phyloP scores from a whole-genome alignment of 2,888 invertebrate species.

The Mayetiola destructor region DNA sequence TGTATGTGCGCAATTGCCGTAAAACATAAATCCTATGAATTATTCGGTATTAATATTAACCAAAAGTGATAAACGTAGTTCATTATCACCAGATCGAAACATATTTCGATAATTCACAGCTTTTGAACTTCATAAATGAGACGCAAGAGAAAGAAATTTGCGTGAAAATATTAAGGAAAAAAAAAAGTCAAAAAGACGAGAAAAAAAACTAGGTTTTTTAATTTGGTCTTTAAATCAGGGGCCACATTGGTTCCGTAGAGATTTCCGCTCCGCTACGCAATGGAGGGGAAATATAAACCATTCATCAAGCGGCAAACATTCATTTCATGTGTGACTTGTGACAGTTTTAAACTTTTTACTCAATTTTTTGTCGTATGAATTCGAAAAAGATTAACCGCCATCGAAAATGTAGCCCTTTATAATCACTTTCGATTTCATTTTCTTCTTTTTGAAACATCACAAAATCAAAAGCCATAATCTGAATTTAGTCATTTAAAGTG shows the following conservation, averaged over 20 bases:
- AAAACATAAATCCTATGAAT: no score
- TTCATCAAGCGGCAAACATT: constrained; percentile 6
- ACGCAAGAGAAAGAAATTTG: not conserved
- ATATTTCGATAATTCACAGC: no score
- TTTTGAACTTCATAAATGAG: no score
- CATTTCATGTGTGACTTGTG: not conserved
- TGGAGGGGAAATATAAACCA: constrained; percentile 2
- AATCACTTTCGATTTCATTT: not conserved
- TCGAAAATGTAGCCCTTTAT: not conserved
- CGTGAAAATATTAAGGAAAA: not conserved
- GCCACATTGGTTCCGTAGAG: not conserved
- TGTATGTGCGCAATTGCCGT: no score
- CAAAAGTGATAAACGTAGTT: no score
- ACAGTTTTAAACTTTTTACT: not conserved
- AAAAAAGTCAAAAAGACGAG: not conserved
- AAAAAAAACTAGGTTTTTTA: not conserved
- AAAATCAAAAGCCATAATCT: not conserved
- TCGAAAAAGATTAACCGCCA: not conserved
- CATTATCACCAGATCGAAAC: no score
- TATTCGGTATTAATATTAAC: no score
- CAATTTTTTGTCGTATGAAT: no score
- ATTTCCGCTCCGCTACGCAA: not conserved
- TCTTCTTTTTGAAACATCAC: not conserved
- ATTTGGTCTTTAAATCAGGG: constrained; percentile 2
- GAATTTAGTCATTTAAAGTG: not conserved